Conservation (phyloP, 2,797 vertebrate genomes). For the Coendou prehensilis region DNA sequence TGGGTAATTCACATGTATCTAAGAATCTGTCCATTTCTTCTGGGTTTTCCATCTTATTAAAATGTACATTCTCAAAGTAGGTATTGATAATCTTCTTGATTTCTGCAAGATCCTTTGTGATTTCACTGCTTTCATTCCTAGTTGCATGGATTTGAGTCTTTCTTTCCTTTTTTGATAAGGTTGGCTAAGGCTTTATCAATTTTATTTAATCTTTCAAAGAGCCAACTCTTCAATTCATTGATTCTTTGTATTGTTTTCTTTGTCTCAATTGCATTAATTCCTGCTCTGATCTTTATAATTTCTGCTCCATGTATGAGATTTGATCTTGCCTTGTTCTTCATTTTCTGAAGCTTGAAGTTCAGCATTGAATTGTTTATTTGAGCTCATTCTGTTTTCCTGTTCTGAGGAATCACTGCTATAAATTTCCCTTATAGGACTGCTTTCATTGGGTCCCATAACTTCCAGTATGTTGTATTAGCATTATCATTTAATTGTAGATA, state of each 20-base stretch:
- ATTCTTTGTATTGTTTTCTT: too few species aligned
- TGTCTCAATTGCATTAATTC: too few species aligned
- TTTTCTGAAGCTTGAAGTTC: too few species aligned
- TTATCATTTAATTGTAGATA: background rate
- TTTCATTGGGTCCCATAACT: background rate
- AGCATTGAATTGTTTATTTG: too few species aligned
- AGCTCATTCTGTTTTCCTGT: too few species aligned
- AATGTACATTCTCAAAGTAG: background rate
- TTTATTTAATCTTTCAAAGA: too few species aligned
- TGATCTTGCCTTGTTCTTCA: too few species aligned
- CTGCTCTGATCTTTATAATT: too few species aligned
- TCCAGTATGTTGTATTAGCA: background rate
- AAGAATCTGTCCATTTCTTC: background rate
- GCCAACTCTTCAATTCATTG: too few species aligned
- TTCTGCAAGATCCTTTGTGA: background rate
- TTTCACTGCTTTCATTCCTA: background rate
- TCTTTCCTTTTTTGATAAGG: background rate
- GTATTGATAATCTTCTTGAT: background rate
- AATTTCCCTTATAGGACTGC: background rate
- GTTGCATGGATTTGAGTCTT: background rate
- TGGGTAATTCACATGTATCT: background rate
- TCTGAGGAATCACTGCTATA: background rate
- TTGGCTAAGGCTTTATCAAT: too few species aligned
- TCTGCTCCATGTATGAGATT: too few species aligned
- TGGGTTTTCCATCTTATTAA: background rate